Evolutionary conservation across 2,797 vertebrate genomes (phyloP).

Genomic region (Cygnus olor): DNA sequence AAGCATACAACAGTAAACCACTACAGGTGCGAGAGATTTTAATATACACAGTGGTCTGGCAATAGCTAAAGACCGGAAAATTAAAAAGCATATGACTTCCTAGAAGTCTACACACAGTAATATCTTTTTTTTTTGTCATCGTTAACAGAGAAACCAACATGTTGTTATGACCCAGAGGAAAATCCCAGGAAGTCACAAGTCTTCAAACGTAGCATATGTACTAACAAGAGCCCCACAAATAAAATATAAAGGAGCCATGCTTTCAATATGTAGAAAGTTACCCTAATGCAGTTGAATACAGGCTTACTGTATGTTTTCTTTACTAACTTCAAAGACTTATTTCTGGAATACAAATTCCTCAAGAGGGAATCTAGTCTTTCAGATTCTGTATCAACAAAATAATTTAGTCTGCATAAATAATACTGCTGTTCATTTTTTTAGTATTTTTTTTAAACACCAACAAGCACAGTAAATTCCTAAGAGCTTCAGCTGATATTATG

Average conservation of each 20-base stretch:
- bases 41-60: neutral
- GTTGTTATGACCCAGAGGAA: neutral
- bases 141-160: neutral
- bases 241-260: neutral
- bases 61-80: neutral
- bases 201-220: neutral
- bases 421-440: neutral
- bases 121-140: neutral
- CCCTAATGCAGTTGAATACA: neutral
- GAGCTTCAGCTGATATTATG: neutral
- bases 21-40: neutral
- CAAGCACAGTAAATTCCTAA: neutral
- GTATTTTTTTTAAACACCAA: neutral
- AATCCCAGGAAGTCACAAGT: neutral
- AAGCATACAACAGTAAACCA: neutral
- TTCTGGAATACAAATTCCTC: neutral
- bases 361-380: neutral
- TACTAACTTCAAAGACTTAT: neutral
- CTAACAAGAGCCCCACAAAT: neutral
- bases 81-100: neutral
- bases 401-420: neutral
- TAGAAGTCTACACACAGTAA: neutral
- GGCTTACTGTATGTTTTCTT: neutral
- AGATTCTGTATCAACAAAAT: neutral
- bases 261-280: neutral